A percentile compares a stretch with the other conserved stretches of the same genome.
Conservation (phyloP, 1,140 invertebrate species). For the Dryas iulia region DNA sequence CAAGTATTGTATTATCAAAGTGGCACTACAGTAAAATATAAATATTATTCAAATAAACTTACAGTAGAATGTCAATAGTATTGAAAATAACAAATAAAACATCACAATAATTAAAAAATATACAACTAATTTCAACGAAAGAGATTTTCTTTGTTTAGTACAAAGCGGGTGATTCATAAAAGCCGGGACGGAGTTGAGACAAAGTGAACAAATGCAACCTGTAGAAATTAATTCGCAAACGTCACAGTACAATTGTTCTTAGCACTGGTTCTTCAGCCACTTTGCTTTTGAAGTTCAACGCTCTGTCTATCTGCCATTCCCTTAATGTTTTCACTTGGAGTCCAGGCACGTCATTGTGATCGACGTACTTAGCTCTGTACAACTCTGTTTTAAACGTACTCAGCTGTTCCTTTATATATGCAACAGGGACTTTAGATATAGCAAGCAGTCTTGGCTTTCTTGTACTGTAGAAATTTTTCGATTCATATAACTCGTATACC, state of each 20-base stretch:
- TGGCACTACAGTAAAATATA: too few relatives aligned
- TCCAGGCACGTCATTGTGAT: constrained; percentile 56
- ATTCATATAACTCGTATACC: constrained; percentile 63
- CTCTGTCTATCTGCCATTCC: constrained; percentile 66
- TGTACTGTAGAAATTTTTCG: constrained; percentile 39
- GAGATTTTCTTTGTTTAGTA: not conserved
- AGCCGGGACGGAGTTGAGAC: not conserved
- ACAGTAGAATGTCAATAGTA: not conserved
- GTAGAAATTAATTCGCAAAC: constrained; percentile 10
- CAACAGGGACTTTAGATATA: constrained; percentile 59
- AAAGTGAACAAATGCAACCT: not conserved
- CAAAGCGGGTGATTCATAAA: not conserved
- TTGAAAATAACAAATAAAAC: not conserved
- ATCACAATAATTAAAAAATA: not conserved
- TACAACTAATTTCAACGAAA: not conserved
- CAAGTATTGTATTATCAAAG: too few relatives aligned
- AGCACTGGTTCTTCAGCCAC: constrained; percentile 11
- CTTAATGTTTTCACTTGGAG: constrained; percentile 57
- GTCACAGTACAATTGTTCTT: constrained; percentile 16
- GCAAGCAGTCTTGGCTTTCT: constrained; percentile 55
- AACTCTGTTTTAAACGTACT: constrained; percentile 54
- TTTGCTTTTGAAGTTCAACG: constrained; percentile 32
- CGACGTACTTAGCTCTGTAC: constrained; percentile 57
- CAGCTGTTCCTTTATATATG: constrained; percentile 60
- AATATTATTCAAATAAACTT: not conserved